Conservation (phyloP, 2,797 vertebrate genomes). For the Anguilla megastoma region DNA sequence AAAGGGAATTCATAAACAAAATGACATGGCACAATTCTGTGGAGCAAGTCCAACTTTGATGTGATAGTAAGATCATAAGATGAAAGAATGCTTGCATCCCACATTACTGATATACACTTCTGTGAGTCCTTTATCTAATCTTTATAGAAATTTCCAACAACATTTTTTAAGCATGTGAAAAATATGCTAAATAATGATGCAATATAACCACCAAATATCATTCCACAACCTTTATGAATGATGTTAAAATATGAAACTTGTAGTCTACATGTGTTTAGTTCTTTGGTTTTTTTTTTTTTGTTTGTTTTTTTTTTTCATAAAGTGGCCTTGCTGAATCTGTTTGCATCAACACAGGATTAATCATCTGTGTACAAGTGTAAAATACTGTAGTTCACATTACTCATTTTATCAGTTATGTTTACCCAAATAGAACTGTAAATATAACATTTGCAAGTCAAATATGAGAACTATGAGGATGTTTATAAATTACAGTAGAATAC, state of each 20-base stretch:
- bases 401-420: background rate
- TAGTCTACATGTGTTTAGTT: background rate
- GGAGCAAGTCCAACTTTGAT: background rate
- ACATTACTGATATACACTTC: background rate
- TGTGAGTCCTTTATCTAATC: background rate
- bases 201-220: background rate
- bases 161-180: background rate
- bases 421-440: conserved; percentile 16
- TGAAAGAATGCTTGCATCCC: background rate
- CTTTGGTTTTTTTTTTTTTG: background rate
- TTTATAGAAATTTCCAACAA: background rate
- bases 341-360: background rate
- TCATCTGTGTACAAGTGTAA: background rate
- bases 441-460: conserved; percentile 14
- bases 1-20: conserved; percentile 5
- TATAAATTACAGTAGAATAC: background rate
- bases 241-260: background rate
- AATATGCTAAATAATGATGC: background rate
- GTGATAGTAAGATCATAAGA: background rate
- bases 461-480: background rate
- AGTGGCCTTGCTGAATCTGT: background rate
- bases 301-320: too few species aligned
- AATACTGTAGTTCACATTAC: background rate
- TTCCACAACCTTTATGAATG: background rate
- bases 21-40: background rate